These are phyloP conservation scores for Chloropsis hardwickii DNA, from an alignment of 2,113 vertebrate genomes.

Conservation along the genomic window DNA sequence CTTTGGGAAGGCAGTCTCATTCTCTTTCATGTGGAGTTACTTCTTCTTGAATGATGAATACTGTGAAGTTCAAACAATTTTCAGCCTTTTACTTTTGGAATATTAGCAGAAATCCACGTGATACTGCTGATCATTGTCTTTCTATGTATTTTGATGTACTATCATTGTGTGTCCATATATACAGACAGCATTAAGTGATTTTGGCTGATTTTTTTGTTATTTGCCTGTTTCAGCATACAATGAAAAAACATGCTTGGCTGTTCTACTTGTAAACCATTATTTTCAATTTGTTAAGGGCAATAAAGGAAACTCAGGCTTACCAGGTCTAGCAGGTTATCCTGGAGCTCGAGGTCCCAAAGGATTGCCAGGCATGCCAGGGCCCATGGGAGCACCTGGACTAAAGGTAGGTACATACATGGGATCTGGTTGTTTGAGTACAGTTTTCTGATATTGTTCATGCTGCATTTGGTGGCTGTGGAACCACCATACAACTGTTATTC, in stretches of 20 bases:
- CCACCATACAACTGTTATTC: background rate
- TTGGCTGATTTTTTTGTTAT: background rate
- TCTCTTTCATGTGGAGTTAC: conserved; percentile 14
- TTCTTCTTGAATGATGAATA: background rate
- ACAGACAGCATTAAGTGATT: background rate
- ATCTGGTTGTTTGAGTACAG: background rate
- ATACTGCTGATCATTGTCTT: background rate
- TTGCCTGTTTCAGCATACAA: background rate
- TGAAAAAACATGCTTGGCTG: background rate
- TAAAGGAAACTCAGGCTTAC: conserved; percentile 75
- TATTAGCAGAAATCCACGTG: background rate
- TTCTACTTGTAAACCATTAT: background rate
- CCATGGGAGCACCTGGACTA: conserved; percentile 77
- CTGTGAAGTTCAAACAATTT: background rate
- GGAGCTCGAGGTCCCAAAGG: conserved; percentile 84
- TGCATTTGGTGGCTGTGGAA: background rate
- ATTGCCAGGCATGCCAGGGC: conserved; percentile 80
- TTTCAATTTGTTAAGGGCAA: conserved; percentile 77
- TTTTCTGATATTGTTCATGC: background rate
- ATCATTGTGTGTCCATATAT: background rate
- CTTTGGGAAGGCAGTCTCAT: background rate
- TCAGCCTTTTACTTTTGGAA: background rate
- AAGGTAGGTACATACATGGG: conserved; percentile 84
- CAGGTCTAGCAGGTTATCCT: conserved; percentile 82
- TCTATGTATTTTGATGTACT: background rate